A percentile compares a stretch with the other conserved stretches of the same genome.
Conservation (phyloP, 2,797 vertebrate species). For the Xenopus petersii region DNA sequence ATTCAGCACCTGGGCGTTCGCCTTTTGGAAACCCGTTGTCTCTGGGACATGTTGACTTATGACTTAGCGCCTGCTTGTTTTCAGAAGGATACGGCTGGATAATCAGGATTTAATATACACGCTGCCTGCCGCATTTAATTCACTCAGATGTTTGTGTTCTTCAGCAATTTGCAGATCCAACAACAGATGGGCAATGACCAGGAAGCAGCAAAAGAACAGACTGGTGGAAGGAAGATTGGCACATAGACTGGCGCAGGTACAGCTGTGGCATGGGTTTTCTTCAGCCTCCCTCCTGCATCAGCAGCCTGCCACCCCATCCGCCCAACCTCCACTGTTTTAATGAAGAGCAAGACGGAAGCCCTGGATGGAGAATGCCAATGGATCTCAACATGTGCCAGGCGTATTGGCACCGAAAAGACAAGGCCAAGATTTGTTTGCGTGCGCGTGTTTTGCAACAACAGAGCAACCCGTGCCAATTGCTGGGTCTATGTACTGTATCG, state of each 20-base stretch:
- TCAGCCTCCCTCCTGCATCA: constrained; percentile 69
- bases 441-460: constrained; percentile 42
- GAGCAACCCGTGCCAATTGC: constrained; percentile 16
- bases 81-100: constrained; percentile 53
- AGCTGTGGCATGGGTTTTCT: constrained; percentile 73
- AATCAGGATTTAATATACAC: constrained; percentile 64
- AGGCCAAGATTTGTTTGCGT: constrained; percentile 63
- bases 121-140: constrained; percentile 67
- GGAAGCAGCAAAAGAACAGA: constrained; percentile 72
- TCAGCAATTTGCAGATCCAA: constrained; percentile 75
- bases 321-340: constrained; percentile 62
- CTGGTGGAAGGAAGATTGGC: constrained; percentile 72
- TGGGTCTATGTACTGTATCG: constrained; percentile 1
- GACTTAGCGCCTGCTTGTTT: constrained; percentile 16
- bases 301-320: constrained; percentile 68
- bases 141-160: constrained; percentile 72
- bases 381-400: constrained; percentile 66
- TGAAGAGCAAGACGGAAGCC: constrained; percentile 69
- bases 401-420: constrained; percentile 62
- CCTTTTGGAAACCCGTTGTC: neutral
- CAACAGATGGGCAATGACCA: constrained; percentile 75
- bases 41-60: constrained; percentile 19
- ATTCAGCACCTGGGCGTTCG: too few relatives aligned
- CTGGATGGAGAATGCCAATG: constrained; percentile 67
- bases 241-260: constrained; percentile 76